These are phyloP conservation scores for Tragulus kanchil DNA, from an alignment of 2,113 vertebrate genomes.

Conservation along the genomic window DNA sequence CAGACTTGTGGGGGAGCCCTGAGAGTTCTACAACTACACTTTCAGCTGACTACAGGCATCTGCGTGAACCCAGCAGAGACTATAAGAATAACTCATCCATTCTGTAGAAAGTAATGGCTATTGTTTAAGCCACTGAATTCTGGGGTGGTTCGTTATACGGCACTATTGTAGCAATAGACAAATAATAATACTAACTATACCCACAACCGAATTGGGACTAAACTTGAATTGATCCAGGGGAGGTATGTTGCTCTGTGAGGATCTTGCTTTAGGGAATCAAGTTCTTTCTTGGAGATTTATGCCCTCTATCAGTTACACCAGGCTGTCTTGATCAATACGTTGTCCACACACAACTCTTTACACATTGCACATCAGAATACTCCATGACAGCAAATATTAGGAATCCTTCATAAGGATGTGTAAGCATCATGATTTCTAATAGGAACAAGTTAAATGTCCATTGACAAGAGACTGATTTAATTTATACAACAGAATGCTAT, in stretches of 20 bases:
- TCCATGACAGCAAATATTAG: neutral
- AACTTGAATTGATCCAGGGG: neutral
- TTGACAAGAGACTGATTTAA: neutral
- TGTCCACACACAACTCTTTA: neutral
- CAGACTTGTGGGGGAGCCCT: fast-evolving
- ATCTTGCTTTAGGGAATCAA: neutral
- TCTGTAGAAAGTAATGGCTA: neutral
- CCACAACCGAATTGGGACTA: neutral
- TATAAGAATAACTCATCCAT: neutral
- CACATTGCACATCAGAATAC: neutral
- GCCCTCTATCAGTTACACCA: neutral
- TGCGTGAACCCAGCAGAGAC: neutral
- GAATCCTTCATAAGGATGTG: neutral
- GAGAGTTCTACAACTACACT: neutral
- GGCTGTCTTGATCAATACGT: neutral
- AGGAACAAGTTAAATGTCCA: neutral
- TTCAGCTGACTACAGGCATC: neutral
- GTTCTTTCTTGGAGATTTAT: neutral
- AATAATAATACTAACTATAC: neutral
- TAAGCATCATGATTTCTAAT: neutral
- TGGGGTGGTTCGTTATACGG: neutral
- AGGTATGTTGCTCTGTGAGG: neutral
- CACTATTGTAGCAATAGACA: neutral
- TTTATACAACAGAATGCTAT: neutral
- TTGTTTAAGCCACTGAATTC: neutral